Conservation (phyloP, 2,797 vertebrate genomes). For the Chelon auratus region DNA sequence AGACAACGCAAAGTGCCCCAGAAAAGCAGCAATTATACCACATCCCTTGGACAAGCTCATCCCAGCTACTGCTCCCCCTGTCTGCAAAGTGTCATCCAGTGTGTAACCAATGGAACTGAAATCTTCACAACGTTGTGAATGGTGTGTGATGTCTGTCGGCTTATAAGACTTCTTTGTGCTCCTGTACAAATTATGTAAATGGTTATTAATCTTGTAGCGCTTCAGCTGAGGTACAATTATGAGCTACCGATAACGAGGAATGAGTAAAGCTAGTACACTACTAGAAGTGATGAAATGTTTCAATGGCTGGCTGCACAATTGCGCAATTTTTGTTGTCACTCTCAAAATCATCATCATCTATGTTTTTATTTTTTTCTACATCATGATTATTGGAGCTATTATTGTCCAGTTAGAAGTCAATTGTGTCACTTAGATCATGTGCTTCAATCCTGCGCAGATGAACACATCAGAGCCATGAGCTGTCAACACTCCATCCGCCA, state of each 20-base stretch:
- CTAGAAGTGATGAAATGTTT: background rate
- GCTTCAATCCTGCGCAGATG: constrained; percentile 46
- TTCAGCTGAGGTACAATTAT: background rate
- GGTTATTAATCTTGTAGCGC: too few species aligned
- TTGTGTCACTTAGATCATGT: background rate
- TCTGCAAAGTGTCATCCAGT: background rate
- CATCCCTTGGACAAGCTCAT: background rate
- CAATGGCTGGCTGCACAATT: background rate
- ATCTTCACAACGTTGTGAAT: too few species aligned
- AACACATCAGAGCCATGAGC: constrained; percentile 67
- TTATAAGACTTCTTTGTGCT: background rate
- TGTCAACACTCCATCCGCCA: constrained; percentile 66
- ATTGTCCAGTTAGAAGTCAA: background rate
- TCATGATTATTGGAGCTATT: background rate
- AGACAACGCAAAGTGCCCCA: background rate
- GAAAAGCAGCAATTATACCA: background rate
- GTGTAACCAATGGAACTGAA: background rate
- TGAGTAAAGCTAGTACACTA: background rate
- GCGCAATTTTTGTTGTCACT: background rate
- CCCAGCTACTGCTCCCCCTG: background rate
- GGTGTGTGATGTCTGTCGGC: background rate
- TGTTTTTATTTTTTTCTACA: background rate
- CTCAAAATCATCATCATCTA: too few species aligned
- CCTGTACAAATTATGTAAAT: background rate
- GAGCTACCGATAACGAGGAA: background rate